Evolutionary conservation across 2,113 vertebrate genomes (phyloP), one percentile per base, ranked within the genome.

Genomic region (Okapia johnstoni): DNA sequence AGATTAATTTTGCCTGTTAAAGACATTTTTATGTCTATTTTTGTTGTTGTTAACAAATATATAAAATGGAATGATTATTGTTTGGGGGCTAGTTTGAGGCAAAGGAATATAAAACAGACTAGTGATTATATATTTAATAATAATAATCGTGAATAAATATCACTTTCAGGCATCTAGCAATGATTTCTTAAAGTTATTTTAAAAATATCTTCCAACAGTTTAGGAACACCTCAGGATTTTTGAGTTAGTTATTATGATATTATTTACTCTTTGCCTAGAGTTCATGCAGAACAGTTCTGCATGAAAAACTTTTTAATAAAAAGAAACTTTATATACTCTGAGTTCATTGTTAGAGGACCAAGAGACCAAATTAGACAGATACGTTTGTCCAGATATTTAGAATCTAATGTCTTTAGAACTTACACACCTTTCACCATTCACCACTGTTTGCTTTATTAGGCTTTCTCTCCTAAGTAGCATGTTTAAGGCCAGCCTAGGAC

Each of bases 101-200:
- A 70, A 57, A 84, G 86, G 23, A 94, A 86, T 85, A 95, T 76
- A 76, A 89, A 58, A 77, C 21, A 94, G 60, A 40, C 50, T 66
- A 15, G 17, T 55, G 14, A 57, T 88, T 86, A 79, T 76, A 36
- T 77, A 54, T 50, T 90, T 91, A 90, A 84, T 84, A 93, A 93
- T 66, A 88, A 92, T 50, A 61, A 40, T 23, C 6, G 61, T 6
- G 1, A n/a, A 57, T 85, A 87, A 57, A 16, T 81, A 33, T 86
- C 14, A 76, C 50, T 83, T 60, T 90, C 5, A 36, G 52, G 16
- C 4, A 76, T 15, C 85, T 94, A 73, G 61, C 11, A 28, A 48
- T 80, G 36, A 30, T 96, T 93, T 60, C 87, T 90, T 66, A 96
- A 95, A 93, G 23, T 43, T 16, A 54, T 84, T 80, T 85, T 28